Percentiles rank a stretch among this genome's conserved stretches.
phyloP scores from a whole-genome alignment of 2,888 invertebrate species.

The Amphiduros pacificus region DNA sequence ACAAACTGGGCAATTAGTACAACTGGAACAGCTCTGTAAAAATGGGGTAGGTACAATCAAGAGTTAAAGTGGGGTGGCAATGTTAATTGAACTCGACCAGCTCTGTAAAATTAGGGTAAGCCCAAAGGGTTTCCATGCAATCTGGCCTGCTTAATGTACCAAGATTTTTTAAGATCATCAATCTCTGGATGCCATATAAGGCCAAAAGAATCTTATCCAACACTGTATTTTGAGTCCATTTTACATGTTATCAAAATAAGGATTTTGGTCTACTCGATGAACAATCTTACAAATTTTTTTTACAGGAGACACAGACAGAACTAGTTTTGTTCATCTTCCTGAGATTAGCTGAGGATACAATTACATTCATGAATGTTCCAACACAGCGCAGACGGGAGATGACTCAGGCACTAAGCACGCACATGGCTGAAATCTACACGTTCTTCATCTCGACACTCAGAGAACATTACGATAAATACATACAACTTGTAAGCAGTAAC shows the following conservation, averaged over 20 bases:
- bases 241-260: too few species aligned
- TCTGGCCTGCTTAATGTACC: too few species aligned
- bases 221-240: neutral
- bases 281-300: constrained; percentile 6
- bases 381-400: constrained; percentile 87
- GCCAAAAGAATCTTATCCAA: too few species aligned
- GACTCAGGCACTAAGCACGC: constrained; percentile 80
- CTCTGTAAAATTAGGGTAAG: too few species aligned
- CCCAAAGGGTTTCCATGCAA: too few species aligned
- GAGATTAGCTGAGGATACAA: constrained; percentile 90
- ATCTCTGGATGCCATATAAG: too few species aligned
- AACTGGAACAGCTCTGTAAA: too few species aligned
- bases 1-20: too few species aligned
- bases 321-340: constrained; percentile 86
- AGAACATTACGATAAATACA: constrained; percentile 19
- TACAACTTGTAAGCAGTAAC: constrained; percentile 15
- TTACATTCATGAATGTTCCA: constrained; percentile 79
- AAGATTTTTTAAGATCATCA: too few species aligned
- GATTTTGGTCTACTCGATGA: neutral
- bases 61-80: too few species aligned
- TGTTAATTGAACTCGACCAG: too few species aligned
- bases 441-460: constrained; percentile 37
- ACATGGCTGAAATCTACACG: constrained; percentile 85
- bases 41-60: too few species aligned
- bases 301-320: constrained; percentile 75